Evolutionary conservation across 2,888 invertebrate genomes (phyloP), one percentile per base, ranked within the genome.

Genomic region (Drosophila phalerata): DNA sequence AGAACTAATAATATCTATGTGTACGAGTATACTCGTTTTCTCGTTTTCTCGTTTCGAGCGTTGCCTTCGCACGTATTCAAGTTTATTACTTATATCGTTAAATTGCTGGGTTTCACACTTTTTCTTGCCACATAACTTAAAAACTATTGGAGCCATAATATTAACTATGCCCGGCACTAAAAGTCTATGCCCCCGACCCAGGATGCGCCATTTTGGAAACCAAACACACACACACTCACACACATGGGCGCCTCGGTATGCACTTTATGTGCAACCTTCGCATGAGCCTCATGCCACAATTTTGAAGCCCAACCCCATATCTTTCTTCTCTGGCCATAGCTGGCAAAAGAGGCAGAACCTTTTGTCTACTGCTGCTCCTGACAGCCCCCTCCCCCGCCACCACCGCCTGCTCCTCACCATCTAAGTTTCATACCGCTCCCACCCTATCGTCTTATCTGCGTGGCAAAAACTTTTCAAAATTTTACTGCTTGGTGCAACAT

Each of bases 401-500:
- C 22, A 5, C 32, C 32, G 19, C 9, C 25, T 47, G 53, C 69
- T 55, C 42, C 47, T 1, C 28, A 28, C 28, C 8, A 5, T 28
- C 55, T 28, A 42, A 15, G 38, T 9, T 5, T 22, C 9, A 0
- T 17, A 25, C 17, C 5, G n/a, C 22, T 9, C 28, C 15, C 10
- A n/a, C 42, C 22, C 19, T 15, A 8, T 4, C 49, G 71, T 69
- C 81, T 81, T 84, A 84, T 84, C 84, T 86, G 81, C 71, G 79
- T 79, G 81, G 84, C 81, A 86, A 79, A 84, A 85, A 85, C 75
- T 85, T 85, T 85, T 85, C 77, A 85, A 79, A 86, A 79, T 86
- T 84, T 85, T 85, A 85, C 86, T 85, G 75, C 84, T 84, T 77
- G 84, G 69, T 84, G 84, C 84, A 84, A 84, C 84, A 84, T 84